Evolutionary conservation across 2,797 vertebrate genomes (phyloP), one percentile per base, ranked within the genome.

Genomic region (Pangasius sanitwongsei): DNA sequence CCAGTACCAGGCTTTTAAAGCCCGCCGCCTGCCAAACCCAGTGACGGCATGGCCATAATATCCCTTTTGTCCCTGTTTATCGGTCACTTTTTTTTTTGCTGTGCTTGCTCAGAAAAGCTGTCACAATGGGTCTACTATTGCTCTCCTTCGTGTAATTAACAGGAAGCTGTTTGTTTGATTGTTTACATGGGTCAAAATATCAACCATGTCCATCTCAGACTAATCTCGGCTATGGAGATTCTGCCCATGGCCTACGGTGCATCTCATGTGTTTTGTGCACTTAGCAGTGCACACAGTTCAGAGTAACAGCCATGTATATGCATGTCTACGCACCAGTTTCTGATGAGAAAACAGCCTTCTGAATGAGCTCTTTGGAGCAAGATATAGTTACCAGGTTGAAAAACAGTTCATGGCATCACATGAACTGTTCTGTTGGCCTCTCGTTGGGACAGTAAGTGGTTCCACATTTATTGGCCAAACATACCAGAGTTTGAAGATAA

Each of bases 41-140:
- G 85, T 85, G 91, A 93, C 89, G 90, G 88, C 93, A 91, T 91
- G 89, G 89, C 83, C 89, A 96, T 94, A 96, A 95, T 95, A 94
- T 93, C 91, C 89, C 94, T 93, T 95, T 95, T 96, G 95, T 96
- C 90, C 87, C 80, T 87, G 86, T 89, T 89, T 93, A 92, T 94
- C 86, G 85, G 65, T 88, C 80, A 78, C 48, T 63, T 88, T 74
- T 41, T 88, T 74, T 41, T 50, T 75, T n/a, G 6, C 44, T 83
- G 81, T 92, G 91, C 91, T 87, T 81, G 91, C 92, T 91, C 91
- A 9, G 89, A 95, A 94, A 93, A 85, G 61, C 89, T 90, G 91
- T 86, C 90, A 94, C 93, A 94, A 92, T 93, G 87, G 92, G 74
- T 91, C 91, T 92, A 92, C 91, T 93, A 92, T 93, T 93, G 84